A percentile compares a stretch with the other conserved stretches of the same genome.
Conservation (phyloP, 2,113 vertebrate genomes). For the Macaca nemestrina region DNA sequence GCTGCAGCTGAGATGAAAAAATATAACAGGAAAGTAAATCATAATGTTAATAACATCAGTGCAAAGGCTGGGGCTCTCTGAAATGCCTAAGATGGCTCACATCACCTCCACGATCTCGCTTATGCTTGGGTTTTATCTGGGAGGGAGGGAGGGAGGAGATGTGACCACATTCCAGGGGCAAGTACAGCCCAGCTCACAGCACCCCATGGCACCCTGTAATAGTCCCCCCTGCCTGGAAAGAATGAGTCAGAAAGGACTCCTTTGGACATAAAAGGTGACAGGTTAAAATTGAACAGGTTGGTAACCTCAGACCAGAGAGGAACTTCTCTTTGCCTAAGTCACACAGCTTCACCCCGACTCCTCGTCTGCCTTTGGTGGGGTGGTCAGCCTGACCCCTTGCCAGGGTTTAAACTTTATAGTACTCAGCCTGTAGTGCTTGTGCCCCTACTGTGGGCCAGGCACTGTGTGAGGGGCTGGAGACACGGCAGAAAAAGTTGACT, state of each 20-base stretch:
- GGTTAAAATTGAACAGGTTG: not conserved
- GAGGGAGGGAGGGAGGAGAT: no score
- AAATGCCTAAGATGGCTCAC: not conserved
- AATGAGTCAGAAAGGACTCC: not conserved
- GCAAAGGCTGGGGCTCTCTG: not conserved
- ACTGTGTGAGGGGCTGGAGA: not conserved
- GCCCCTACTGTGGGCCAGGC: not conserved
- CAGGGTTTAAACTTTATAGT: not conserved
- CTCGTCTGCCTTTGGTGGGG: not conserved
- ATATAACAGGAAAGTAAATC: conserved; percentile 61
- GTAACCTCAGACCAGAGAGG: not conserved
- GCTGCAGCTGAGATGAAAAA: conserved; percentile 53
- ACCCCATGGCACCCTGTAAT: not conserved
- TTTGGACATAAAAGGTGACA: not conserved
- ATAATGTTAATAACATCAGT: not conserved
- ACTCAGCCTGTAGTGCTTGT: not conserved
- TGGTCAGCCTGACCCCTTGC: not conserved
- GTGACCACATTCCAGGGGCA: not conserved
- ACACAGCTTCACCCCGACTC: not conserved
- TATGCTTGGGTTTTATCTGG: fast-evolving
- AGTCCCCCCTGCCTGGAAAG: not conserved
- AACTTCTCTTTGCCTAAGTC: not conserved
- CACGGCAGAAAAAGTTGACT: not conserved
- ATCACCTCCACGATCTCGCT: not conserved
- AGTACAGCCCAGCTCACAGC: fast-evolving